Conservation (phyloP, 2,888 invertebrate species). For the Hylaea fasciaria region DNA sequence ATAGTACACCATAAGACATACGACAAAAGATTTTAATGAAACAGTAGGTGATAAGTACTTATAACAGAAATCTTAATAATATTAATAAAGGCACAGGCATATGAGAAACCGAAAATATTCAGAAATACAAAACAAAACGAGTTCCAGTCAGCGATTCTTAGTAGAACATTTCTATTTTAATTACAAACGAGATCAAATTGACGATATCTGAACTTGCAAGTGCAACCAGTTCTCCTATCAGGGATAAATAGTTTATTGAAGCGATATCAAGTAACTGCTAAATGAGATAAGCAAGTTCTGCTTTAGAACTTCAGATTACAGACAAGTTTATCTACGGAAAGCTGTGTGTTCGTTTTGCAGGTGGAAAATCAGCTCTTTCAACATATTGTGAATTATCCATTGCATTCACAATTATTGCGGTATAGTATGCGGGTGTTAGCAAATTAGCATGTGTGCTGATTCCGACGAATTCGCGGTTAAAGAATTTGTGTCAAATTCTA, state of each 20-base stretch:
- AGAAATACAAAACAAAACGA: not conserved
- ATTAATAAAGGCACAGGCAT: not conserved
- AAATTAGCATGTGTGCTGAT: conserved; percentile 31
- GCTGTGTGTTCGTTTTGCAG: conserved; percentile 15
- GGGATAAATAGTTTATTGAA: conserved; percentile 23
- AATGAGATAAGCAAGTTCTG: conserved; percentile 14
- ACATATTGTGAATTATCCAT: conserved; percentile 23
- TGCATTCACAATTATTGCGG: conserved; percentile 30
- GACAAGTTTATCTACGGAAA: conserved; percentile 4
- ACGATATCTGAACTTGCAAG: conserved; percentile 17
- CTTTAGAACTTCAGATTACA: not conserved
- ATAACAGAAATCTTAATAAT: not conserved
- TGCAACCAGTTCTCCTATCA: conserved; percentile 23
- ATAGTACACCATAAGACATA: conserved; percentile 17
- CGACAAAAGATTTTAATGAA: not conserved
- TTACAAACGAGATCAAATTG: conserved; percentile 14
- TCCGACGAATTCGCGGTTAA: conserved; percentile 29
- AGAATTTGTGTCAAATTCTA: conserved; percentile 42
- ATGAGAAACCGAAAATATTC: too few species aligned
- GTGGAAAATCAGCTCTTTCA: conserved; percentile 19
- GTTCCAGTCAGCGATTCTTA: conserved; percentile 5
- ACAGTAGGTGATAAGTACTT: not conserved
- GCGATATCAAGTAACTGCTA: conserved; percentile 7
- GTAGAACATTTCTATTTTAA: conserved; percentile 17
- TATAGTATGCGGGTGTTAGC: conserved; percentile 38